Percentiles rank a stretch among this genome's conserved stretches.
phyloP scores from a whole-genome alignment of 2,113 vertebrate genomes.

The Orycteropus afer region DNA sequence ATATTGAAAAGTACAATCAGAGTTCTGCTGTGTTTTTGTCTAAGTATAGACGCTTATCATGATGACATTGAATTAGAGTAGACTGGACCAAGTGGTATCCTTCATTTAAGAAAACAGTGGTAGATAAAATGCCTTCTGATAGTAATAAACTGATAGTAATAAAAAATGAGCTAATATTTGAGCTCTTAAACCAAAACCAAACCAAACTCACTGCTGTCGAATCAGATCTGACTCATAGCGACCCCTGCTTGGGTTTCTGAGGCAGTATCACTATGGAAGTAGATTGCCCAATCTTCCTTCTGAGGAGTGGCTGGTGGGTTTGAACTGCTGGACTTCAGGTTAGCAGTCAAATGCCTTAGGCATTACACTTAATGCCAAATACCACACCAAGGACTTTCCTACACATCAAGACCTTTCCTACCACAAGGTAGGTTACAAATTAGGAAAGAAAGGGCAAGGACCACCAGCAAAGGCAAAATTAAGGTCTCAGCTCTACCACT shows the following conservation, averaged over 20 bases:
- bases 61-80: background rate
- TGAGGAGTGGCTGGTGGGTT: no score
- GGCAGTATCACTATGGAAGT: no score
- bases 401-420: background rate
- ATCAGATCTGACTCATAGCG: no score
- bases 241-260: no score
- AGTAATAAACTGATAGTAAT: background rate
- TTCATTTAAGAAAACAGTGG: background rate
- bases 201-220: no score
- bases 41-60: no score
- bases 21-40: rapidly evolving
- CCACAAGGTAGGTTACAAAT: background rate
- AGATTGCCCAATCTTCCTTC: no score
- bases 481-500: background rate
- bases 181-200: no score
- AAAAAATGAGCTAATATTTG: background rate
- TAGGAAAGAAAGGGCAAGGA: background rate
- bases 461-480: background rate
- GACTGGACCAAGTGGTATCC: rapidly evolving
- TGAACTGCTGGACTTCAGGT: no score
- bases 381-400: no score
- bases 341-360: no score
- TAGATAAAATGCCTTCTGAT: background rate
- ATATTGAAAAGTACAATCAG: background rate
- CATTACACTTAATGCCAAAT: background rate